Evolutionary conservation across 92 coral and sea anemone genomes (phyloP), one percentile per base, ranked within the genome.

Genomic region (Phenganax subtilis): DNA sequence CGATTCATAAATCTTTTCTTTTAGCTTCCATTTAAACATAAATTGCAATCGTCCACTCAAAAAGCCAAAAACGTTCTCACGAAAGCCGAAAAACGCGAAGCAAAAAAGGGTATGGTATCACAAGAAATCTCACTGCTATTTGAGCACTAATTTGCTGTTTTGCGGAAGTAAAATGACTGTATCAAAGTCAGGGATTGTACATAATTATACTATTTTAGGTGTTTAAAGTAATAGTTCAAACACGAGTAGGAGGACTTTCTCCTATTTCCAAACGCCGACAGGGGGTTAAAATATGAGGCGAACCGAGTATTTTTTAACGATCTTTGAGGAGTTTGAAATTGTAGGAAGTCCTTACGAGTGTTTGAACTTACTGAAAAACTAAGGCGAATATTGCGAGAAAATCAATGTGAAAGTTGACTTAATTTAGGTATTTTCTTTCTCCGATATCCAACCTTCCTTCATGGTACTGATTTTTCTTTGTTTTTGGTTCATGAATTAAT

Each of bases 21-120:
- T n/a, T 61, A 94, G 98, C 89, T 89, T 16, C 98, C 98, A 1
- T 94, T 94, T 70, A 94, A 92, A 73, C 98, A 94, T 65, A 93
- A 94, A 56, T 86, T 93, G 1, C 84, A 92, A 6, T 60, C 89
- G 47, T 88, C 89, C 47, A 37, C 47, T 30, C 91, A 90, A 66
- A 94, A 72, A 66, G 87, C 88, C 57, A 93, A 88, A 71, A 66
- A 86, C 54, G 88, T 90, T 80, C 86, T 94, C 12, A 92, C 98
- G 27, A 87, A 85, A 79, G 90, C 87, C n/a, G 97, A 94, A 53
- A 94, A 94, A 80, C 85, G 88, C 57, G 98, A 94, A 84, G 98
- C 98, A 2, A 92, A 90, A 71, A 89, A 87, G 89, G 98, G 98
- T 94, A 73, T 37, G 3, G 47, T 37, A 37, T 37, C 52, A 15